Conservation (phyloP, 1,140 invertebrate species). For the Phortica variegata region DNA sequence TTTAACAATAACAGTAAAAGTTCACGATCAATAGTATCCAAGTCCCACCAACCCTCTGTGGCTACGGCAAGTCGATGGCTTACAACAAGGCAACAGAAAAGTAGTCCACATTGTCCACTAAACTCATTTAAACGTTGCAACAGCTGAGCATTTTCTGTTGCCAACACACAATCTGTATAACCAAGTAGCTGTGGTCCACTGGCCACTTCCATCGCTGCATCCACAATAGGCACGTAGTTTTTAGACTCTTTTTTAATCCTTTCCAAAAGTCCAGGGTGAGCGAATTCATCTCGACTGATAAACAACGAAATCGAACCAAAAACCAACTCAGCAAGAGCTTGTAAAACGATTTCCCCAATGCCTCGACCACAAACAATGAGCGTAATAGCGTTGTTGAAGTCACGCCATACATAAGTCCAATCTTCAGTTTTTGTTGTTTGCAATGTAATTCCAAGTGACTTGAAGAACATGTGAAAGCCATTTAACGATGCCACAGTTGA, state of each 20-base stretch:
- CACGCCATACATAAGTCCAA: slow-evolving; percentile 73
- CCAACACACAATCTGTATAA: slow-evolving; percentile 65
- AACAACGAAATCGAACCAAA: slow-evolving; percentile 72
- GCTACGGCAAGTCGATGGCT: slow-evolving; percentile 71
- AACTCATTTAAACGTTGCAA: slow-evolving; percentile 61
- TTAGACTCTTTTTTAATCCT: slow-evolving; percentile 48
- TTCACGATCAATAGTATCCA: slow-evolving; percentile 71
- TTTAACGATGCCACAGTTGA: slow-evolving; percentile 78
- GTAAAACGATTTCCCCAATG: slow-evolving; percentile 60
- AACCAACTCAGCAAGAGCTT: slow-evolving; percentile 65
- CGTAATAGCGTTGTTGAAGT: slow-evolving; percentile 61
- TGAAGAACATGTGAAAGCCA: slow-evolving; percentile 82
- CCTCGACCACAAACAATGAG: slow-evolving; percentile 66
- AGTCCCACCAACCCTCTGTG: slow-evolving; percentile 76
- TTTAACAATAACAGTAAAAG: slow-evolving; percentile 67
- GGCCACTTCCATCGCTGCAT: slow-evolving; percentile 69
- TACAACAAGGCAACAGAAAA: slow-evolving; percentile 75
- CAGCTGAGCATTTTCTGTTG: slow-evolving; percentile 66
- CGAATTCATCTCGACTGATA: slow-evolving; percentile 72
- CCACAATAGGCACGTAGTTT: slow-evolving; percentile 62
- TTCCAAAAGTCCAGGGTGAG: slow-evolving; percentile 42
- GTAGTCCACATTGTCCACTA: slow-evolving; percentile 70
- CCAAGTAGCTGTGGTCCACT: slow-evolving; percentile 66
- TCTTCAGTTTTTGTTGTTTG: slow-evolving; percentile 67
- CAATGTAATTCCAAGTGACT: slow-evolving; percentile 68